Conservation (phyloP, 2,797 vertebrate genomes). For the Micrastur ruficollis region DNA sequence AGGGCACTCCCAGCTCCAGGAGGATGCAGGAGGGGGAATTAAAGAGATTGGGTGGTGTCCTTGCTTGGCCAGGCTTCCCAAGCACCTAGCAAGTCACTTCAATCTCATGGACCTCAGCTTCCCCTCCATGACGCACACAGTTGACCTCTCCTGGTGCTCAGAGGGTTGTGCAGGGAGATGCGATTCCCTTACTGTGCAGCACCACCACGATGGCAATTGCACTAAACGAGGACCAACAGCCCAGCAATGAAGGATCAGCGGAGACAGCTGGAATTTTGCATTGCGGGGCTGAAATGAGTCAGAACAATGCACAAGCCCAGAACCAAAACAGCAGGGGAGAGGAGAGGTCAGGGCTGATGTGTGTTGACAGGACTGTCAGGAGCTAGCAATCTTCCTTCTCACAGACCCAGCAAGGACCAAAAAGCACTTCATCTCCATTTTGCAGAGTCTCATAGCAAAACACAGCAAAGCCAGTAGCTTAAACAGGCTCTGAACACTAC, state of each 20-base stretch:
- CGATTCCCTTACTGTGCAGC: not conserved
- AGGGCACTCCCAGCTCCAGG: not conserved
- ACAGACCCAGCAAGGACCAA: not conserved
- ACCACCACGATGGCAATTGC: not conserved
- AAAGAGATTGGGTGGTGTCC: not conserved
- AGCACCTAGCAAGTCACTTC: not conserved
- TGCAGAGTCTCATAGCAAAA: not conserved
- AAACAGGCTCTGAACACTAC: not conserved
- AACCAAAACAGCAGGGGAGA: not conserved
- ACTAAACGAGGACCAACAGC: not conserved
- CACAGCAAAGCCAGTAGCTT: not conserved
- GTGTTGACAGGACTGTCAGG: constrained; percentile 22
- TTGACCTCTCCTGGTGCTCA: fast-evolving
- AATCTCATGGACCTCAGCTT: not conserved
- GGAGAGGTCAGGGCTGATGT: constrained; percentile 5
- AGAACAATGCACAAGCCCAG: not conserved
- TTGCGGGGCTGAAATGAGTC: constrained; percentile 5
- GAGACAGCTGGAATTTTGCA: not conserved
- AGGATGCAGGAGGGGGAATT: not conserved
- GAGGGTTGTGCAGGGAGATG: not conserved
- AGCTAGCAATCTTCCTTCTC: not conserved
- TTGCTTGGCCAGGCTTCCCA: not conserved
- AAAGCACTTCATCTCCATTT: not conserved
- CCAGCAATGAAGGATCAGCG: not conserved
- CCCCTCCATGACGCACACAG: not conserved